Base-by-base conservation (phyloP, 2,113 vertebrate species). In the Pteruthius melanotis region DNA sequence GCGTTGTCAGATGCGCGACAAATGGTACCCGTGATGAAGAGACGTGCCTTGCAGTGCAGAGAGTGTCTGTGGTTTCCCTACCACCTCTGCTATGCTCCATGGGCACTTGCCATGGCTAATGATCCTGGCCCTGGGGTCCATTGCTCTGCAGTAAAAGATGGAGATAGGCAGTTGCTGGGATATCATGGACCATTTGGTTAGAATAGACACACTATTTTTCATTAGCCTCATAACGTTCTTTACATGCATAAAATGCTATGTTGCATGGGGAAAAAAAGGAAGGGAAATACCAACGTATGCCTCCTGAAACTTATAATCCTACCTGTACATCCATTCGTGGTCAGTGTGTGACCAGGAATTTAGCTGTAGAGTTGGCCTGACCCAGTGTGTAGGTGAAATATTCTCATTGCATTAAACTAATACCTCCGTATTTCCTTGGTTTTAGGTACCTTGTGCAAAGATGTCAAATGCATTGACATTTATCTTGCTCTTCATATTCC, bases 401-500 rank as follows among this genome's bases (percentile, higher is more conserved):
- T 35, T 84, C 13, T 57, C 44, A 35, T 42, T 52, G 10, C 65
- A 35, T 30, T 52, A 13, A 35, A 44, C 6, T 68, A 70, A 60
- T 5, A 82, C 9, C 7, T 42, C 30, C 1, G 4, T n/a, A 23
- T 83, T 89, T 91, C 66, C 76, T 95, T 96, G 60, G 18, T 68
- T 97, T 64, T 79, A 98, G 98, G 94, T 89, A 68, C 78, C 84
- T 90, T 7, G 14, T 53, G 17, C 78, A 87, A 93, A 83, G 94
- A 90, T 60, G 47, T 10, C 70, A 85, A 95, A 89, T 44, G 75
- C 50, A 8, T 39, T 95, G 76, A 13, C 59, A 2, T 44, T 97
- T 71, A 30, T 97, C 87, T 92, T 97, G 61, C 74, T 96, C 52
- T 93, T 90, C 52, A 33, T 96, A 12, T 95, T 97, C 94, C 97